phyloP scores from a whole-genome alignment of 2,797 vertebrate genomes.

The Discoglossus pictus region DNA sequence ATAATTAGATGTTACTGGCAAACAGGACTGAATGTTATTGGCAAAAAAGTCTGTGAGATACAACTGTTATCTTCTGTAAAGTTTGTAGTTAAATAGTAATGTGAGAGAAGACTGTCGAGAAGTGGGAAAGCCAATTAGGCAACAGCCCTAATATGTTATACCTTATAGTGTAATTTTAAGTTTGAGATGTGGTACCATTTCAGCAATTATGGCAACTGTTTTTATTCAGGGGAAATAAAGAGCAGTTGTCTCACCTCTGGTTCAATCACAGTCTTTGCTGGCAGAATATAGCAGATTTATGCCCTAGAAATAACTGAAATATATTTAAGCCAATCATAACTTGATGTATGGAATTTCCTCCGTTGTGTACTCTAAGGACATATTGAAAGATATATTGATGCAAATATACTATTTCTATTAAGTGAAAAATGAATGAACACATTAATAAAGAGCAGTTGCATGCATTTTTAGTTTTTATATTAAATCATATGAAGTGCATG shows the following conservation, averaged over 20 bases:
- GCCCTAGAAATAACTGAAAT: slow-evolving; percentile 1
- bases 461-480: slow-evolving; percentile 20
- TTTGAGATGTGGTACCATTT: too few relatives aligned
- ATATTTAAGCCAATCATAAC: slow-evolving; percentile 26
- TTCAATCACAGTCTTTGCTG: slow-evolving; percentile 7
- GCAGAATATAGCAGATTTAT: slow-evolving; percentile 13
- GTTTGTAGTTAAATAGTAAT: too few relatives aligned
- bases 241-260: background rate
- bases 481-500: slow-evolving; percentile 16
- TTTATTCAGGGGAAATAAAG: slow-evolving; percentile 1
- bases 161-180: too few relatives aligned
- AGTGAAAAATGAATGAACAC: slow-evolving; percentile 24
- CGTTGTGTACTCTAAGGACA: slow-evolving; percentile 1
- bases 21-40: too few relatives aligned
- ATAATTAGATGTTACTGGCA: too few relatives aligned
- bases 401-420: slow-evolving; percentile 39
- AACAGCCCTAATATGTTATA: too few relatives aligned
- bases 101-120: too few relatives aligned
- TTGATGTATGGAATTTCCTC: slow-evolving; percentile 22
- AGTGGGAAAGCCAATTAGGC: too few relatives aligned
- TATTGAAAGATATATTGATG: slow-evolving; percentile 22
- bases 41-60: too few relatives aligned
- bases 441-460: slow-evolving; percentile 25
- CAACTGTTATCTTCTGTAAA: too few relatives aligned
- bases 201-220: background rate